Base-by-base conservation (phyloP, 2,888 invertebrate genomes). In the Aleiodes alternator region DNA sequence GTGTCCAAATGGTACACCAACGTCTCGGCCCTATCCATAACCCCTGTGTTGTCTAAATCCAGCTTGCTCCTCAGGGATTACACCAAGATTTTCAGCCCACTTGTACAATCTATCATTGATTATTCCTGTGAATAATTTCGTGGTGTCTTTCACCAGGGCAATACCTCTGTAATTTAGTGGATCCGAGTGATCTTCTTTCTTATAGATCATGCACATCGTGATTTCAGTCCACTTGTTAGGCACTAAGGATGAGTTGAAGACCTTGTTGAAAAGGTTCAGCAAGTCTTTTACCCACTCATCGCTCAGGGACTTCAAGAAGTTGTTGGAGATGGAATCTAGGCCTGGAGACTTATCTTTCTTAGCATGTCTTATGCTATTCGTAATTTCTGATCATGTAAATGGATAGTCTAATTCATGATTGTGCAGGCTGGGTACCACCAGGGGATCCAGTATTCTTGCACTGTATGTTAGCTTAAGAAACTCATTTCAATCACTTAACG, bases 81-180 rank as follows among this genome's bases (percentile, higher is more conserved):
- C 73, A 23, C 50, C 50, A 8, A 29, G 38, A 9, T 14, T 23
- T 43, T 77, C 79, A 38, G 71, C 48, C 81, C 81, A 82, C 5
- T 38, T 68, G 16, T 73, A 56, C 11, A 73, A 23, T 43, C 68
- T 29, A 23, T 51, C 56, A 55, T 68, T 73, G 9, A 73, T n/a
- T 1, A 80, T 68, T 5, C 43, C 34, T 8, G 82, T 82, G 55
- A 77, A 79, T 3, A 82, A 14, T 68, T 81, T 82, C 6, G 76
- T 64, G 7, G 66, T 59, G 59, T 68, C 73, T 16, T 78, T 79
- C 7, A 77, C 34, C 5, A 82, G 71, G 9, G 79, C 75, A 11
- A 82, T 81, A 1, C 80, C 80, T 38, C 82, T 11, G 55, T 81
- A 80, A 53, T 75, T 75, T n/a, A 23, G 34, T 5, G 70, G 70